These are phyloP conservation scores for Caenorhabditis inopinata DNA, from an alignment of 1,140 invertebrate species.

Conservation along the genomic window DNA sequence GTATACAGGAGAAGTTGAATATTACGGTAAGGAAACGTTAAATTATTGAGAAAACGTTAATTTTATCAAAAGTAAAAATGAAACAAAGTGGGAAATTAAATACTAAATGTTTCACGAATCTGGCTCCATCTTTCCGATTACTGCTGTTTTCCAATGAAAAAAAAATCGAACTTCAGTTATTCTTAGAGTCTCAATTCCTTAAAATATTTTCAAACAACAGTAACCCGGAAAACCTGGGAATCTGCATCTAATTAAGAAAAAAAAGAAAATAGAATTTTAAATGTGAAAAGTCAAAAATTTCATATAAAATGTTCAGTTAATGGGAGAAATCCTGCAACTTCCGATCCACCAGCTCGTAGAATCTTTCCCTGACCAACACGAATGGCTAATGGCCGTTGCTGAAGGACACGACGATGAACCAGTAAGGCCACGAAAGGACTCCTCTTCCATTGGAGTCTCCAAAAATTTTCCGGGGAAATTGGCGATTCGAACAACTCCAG, in stretches of 20 bases:
- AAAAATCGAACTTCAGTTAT: no score
- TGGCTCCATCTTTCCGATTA: no score
- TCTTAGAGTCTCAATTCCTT: no score
- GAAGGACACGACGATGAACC: conserved; percentile 83
- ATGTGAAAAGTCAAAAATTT: no score
- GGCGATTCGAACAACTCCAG: conserved; percentile 21
- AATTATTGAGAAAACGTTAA: no score
- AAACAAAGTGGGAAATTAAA: no score
- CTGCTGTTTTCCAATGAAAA: no score
- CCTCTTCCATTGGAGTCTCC: conserved; percentile 91
- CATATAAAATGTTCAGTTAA: conserved; percentile 71
- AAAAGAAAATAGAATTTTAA: not conserved
- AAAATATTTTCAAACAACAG: no score
- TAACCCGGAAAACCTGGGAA: no score
- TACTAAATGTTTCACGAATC: no score
- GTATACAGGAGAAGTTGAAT: conserved; percentile 43
- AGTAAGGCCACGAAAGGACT: conserved; percentile 74
- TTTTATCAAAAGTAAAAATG: no score
- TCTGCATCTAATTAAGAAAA: no score
- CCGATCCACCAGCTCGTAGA: conserved; percentile 74
- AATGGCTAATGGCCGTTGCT: conserved; percentile 83
- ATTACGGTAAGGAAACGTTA: conserved; percentile 37
- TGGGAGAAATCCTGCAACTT: conserved; percentile 77
- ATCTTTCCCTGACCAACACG: conserved; percentile 82
- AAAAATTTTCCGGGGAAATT: conserved; percentile 81